Evolutionary conservation across 2,797 vertebrate species (phyloP), one percentile per base, ranked within the genome.

Genomic region (Betta splendens): DNA sequence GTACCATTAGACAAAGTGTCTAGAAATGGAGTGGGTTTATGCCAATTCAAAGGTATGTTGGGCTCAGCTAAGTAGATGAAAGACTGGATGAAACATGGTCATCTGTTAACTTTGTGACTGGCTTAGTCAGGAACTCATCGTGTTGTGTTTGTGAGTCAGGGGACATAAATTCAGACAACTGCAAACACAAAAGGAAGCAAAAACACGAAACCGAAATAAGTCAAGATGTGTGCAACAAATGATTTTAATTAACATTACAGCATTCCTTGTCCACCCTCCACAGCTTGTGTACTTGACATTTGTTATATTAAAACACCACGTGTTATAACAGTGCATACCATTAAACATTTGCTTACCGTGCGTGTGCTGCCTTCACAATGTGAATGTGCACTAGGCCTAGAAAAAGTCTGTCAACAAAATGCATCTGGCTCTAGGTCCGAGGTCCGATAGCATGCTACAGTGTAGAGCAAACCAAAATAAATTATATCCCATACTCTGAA

Each of bases 381-480:
- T 77, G 44, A 84, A 58, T 78, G 66, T 79, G 67, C 53, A 62
- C 67, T 50, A 65, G 54, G 51, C 52, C 44, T 75, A 64, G 39
- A 83, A 88, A 85, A 85, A 77, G 47, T 72, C 66, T 16, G 21
- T 59, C 22, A 47, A 75, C 72, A 81, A 85, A 88, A 88, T 79
- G 79, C 81, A 76, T 84, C 59, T 58, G 60, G 77, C 63, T 65
- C 64, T 64, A 50, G 58, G 71, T 57, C 74, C 70, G 69, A 81
- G 69, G 64, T 86, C 78, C 69, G 77, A 78, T 70, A 72, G 82
- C 91, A 93, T 93, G 90, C 91, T 77, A 73, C n/a, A n/a, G n/a
- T n/a, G n/a, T 68, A 82, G 77, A 82, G 84, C 84, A 84, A 84
- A 88, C 69, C 85, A 84, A 86, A 85, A 86, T 78, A 85, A 84